A percentile compares a stretch with the other conserved stretches of the same genome.
Conservation (phyloP, 2,113 vertebrate genomes). For the Hipposideros armiger region DNA sequence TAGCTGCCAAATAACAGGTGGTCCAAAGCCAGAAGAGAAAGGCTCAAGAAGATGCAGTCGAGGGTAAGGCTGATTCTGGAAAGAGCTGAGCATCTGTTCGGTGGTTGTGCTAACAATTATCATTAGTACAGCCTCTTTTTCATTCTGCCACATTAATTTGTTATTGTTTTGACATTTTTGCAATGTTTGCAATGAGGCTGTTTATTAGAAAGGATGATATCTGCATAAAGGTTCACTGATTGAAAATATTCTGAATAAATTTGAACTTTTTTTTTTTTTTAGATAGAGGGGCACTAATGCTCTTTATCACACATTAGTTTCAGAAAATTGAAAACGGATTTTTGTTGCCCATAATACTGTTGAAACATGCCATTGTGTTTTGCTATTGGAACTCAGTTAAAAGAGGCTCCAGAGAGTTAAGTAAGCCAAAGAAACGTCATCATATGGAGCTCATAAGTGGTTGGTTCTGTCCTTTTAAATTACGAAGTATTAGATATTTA, state of each 20-base stretch:
- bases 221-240: background rate
- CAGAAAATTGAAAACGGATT: background rate
- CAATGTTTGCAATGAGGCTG: slow-evolving; percentile 5
- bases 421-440: background rate
- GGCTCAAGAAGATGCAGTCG: background rate
- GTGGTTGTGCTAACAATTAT: background rate
- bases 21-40: slow-evolving; percentile 48
- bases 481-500: background rate
- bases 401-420: background rate
- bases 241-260: slow-evolving; percentile 31
- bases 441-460: background rate
- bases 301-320: background rate
- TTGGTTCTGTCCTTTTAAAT: background rate
- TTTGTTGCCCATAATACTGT: background rate
- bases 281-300: background rate
- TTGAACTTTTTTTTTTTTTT: background rate
- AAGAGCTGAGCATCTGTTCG: slow-evolving; percentile 58
- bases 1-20: slow-evolving; percentile 69
- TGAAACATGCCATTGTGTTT: background rate
- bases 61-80: slow-evolving; percentile 34
- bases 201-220: slow-evolving; percentile 33
- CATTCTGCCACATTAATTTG: slow-evolving; percentile 37
- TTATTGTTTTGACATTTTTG: slow-evolving; percentile 47
- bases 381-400: background rate
- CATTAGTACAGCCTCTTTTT: slow-evolving; percentile 43